Evolutionary conservation across 2,888 invertebrate genomes (phyloP).

Genomic region (Epicampocera succincta): DNA sequence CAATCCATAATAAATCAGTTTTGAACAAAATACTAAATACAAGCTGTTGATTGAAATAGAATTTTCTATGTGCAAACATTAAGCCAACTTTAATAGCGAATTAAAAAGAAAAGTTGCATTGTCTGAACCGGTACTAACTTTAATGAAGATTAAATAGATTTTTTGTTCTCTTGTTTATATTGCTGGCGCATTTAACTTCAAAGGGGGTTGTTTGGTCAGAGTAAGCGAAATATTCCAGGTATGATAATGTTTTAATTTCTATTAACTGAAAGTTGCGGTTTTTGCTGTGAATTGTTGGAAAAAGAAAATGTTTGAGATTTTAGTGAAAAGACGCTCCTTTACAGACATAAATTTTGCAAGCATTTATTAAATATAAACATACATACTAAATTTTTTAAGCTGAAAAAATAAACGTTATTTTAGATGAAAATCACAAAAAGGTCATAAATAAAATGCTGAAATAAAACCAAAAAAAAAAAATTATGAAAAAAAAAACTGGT

Average conservation of each 20-base stretch:
- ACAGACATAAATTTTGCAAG: background rate
- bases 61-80: no score
- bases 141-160: slow-evolving; percentile 50
- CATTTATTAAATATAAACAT: slow-evolving; percentile 6
- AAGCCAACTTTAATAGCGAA: no score
- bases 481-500: background rate
- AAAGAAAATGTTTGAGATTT: slow-evolving; percentile 8
- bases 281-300: slow-evolving; percentile 9
- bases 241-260: slow-evolving; percentile 67
- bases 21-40: no score
- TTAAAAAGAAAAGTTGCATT: no score
- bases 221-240: slow-evolving; percentile 58
- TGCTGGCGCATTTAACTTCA: slow-evolving; percentile 14
- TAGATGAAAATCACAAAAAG: no score
- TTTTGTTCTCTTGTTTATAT: slow-evolving; percentile 1
- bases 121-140: no score
- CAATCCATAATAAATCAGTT: no score
- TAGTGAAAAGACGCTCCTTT: slow-evolving; percentile 51
- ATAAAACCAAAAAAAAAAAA: background rate
- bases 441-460: background rate
- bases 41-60: no score
- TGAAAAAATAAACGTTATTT: slow-evolving; percentile 12
- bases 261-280: slow-evolving; percentile 13
- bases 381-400: background rate
- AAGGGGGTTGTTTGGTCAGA: slow-evolving; percentile 5